Percentiles rank a stretch among this genome's conserved stretches.
Evolutionary conservation across 92 coral and sea anemone species (phyloP).

Genomic region (Anthopleura xanthogrammica): DNA sequence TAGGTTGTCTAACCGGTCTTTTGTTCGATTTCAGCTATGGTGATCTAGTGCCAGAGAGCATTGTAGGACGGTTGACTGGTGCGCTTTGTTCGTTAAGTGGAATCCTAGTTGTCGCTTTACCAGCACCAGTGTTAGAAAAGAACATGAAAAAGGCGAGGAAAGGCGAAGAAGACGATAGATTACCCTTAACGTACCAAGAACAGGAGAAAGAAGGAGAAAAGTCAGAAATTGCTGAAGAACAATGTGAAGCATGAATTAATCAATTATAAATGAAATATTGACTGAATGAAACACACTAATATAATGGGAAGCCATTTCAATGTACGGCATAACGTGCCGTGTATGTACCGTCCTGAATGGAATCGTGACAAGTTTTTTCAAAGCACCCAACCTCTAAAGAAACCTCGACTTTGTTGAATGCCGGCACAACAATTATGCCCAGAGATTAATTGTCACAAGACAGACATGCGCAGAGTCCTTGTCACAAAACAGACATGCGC

Average conservation of each 20-base stretch:
- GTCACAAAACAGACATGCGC: too few species aligned
- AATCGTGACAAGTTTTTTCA: too few species aligned
- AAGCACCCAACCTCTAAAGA: too few species aligned
- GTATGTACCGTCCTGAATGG: too few species aligned
- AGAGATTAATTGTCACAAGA: too few species aligned
- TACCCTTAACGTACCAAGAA: conserved; percentile 28
- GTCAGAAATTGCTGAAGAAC: neutral
- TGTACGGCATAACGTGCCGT: too few species aligned
- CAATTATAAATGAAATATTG: too few species aligned
- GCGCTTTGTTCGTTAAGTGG: conserved; percentile 83
- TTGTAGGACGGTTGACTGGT: conserved; percentile 78
- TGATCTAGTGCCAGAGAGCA: conserved; percentile 74
- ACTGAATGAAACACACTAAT: neutral
- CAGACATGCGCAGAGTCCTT: too few species aligned
- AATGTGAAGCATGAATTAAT: neutral
- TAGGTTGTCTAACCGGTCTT: neutral
- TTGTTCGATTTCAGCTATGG: conserved; percentile 53
- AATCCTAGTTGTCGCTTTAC: conserved; percentile 81
- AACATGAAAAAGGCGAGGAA: conserved; percentile 67
- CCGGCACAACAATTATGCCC: too few species aligned
- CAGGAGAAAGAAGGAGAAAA: neutral
- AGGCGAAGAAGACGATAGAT: conserved; percentile 46
- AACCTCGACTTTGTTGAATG: too few species aligned
- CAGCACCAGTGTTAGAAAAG: conserved; percentile 90
- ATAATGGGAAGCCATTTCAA: neutral